A percentile compares a stretch with the other conserved stretches of the same genome.
These are phyloP conservation scores for Pteropus alecto DNA, from an alignment of 2,113 vertebrate genomes.

Conservation along the genomic window DNA sequence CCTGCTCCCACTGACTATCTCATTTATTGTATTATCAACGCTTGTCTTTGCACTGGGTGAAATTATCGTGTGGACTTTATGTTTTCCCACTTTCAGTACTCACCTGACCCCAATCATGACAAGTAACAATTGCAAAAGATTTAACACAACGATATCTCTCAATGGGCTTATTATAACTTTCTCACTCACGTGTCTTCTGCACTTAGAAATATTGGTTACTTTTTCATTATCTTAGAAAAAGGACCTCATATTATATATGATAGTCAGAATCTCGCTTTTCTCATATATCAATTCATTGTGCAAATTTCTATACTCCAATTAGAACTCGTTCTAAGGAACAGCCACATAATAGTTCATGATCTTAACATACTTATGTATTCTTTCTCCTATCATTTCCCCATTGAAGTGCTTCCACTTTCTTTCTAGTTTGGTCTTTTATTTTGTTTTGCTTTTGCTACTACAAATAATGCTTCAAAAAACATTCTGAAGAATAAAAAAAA, in stretches of 20 bases:
- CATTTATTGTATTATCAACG: not conserved
- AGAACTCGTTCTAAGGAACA: not conserved
- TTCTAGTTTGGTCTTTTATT: not conserved
- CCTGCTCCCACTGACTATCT: not conserved
- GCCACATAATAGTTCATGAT: not conserved
- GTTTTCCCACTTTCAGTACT: not conserved
- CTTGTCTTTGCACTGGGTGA: not conserved
- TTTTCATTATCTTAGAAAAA: not conserved
- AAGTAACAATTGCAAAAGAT: not conserved
- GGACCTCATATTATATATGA: not conserved
- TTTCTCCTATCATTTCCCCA: not conserved
- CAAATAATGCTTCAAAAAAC: not conserved
- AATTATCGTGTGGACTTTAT: not conserved
- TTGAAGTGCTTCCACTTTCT: not conserved
- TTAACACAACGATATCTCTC: not conserved
- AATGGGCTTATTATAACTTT: not conserved
- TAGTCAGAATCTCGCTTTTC: not conserved
- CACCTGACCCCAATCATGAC: not conserved
- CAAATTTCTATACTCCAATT: not conserved
- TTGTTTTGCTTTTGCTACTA: not conserved
- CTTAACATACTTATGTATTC: not conserved
- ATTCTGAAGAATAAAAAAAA: constrained; percentile 22
- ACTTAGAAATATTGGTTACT: not conserved
- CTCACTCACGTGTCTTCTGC: not conserved
- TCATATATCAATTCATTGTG: not conserved